Evolutionary conservation across 2,113 vertebrate species (phyloP), one percentile per base, ranked within the genome.

Genomic region (Leucosticte australis): DNA sequence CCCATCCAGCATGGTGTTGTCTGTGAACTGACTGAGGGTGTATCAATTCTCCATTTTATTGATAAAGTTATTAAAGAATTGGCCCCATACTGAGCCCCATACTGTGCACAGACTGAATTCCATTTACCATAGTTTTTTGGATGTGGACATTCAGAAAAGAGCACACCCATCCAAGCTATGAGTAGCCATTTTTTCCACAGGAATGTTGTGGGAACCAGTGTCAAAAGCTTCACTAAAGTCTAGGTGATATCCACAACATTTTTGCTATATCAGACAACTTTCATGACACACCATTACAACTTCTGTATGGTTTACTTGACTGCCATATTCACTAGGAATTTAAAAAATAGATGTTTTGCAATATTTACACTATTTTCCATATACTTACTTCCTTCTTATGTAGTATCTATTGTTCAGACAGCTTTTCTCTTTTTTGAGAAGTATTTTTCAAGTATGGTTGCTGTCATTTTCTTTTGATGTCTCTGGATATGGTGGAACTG

Each of bases 31-130:
- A 37, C 37, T 19, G 46, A 73, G 19, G 16, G 22, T 52, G 4
- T 1, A 3, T 20, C 62, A 3, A 9, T 39, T 6, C 1, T 31
- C 26, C 37, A n/a, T 17, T 27, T 31, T 17, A 63, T 3, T 24
- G 6, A 53, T 44, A 27, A 68, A 53, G 31, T 13, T 42, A 37
- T 39, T 63, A 31, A 82, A 47, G 3, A 68, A 73, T 33, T 14
- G 9, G 19, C 13, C 4, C 11, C 7, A 3, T 11, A 22, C 5
- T 44, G 39, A 83, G 39, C 11, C 35, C 24, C 28, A 46, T 42
- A 42, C 41, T 47, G 27, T 53, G 49, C n/a, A 33, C 0, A 1
- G 20, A 46, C 23, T 24, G 20, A 68, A 23, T 31, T 71, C 27
- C 7, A 10, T 67, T 83, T 35, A 37, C 30, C 26, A 10, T 12